Evolutionary conservation across 2,113 vertebrate species (phyloP).

Genomic region (Varanus komodoensis): DNA sequence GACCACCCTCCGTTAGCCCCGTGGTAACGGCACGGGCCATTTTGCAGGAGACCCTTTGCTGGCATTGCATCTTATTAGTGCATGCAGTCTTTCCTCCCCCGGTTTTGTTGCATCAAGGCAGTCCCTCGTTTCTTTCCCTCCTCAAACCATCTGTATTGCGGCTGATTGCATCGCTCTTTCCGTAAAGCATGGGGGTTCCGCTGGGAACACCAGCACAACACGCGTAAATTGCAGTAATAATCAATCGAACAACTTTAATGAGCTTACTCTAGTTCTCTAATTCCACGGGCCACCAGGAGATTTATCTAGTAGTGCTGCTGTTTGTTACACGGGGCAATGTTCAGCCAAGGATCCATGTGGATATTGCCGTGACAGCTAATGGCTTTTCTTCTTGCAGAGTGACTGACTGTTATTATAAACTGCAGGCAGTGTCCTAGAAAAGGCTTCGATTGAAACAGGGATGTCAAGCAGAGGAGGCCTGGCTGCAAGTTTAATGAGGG

Average conservation of each 20-base stretch:
- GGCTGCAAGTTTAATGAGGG: neutral
- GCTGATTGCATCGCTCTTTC: slow-evolving; percentile 34
- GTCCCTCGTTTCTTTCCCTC: neutral
- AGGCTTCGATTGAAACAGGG: neutral
- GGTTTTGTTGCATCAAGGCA: neutral
- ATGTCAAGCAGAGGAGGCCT: neutral
- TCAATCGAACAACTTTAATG: slow-evolving; percentile 5
- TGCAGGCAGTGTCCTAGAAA: neutral
- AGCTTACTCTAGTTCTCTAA: slow-evolving; percentile 25
- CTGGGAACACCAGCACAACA: slow-evolving; percentile 21
- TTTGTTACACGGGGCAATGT: neutral
- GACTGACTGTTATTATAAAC: neutral
- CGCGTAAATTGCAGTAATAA: slow-evolving; percentile 38
- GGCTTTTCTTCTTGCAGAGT: neutral
- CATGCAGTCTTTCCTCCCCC: neutral
- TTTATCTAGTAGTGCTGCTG: neutral
- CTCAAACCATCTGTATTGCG: neutral
- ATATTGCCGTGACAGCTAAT: neutral
- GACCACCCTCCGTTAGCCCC: neutral
- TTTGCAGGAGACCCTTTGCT: neutral
- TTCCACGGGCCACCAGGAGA: slow-evolving; percentile 8
- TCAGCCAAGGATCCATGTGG: neutral
- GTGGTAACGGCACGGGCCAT: slow-evolving; percentile 12
- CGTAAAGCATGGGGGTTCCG: neutral
- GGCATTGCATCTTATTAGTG: neutral